Conservation (phyloP, 1,140 invertebrate genomes). For the Oedothorax gibbosus region DNA sequence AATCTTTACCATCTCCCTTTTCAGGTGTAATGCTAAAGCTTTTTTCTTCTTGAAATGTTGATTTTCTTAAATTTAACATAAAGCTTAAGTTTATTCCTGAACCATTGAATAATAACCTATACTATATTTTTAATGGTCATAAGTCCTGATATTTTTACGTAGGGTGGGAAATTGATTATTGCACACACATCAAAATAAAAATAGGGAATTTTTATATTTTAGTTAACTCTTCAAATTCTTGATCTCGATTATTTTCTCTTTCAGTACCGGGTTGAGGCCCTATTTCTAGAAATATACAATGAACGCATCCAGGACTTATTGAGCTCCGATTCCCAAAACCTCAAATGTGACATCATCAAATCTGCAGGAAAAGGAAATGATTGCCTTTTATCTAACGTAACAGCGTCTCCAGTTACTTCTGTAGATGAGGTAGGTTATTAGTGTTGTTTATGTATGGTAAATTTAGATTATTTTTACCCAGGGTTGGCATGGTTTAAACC, state of each 20-base stretch:
- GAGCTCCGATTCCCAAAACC: background rate
- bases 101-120: too few relatives aligned
- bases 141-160: too few relatives aligned
- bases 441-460: background rate
- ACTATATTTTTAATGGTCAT: too few relatives aligned
- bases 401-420: conserved; percentile 40
- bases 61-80: too few relatives aligned
- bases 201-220: background rate
- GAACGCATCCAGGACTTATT: conserved; percentile 86
- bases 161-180: too few relatives aligned
- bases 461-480: background rate
- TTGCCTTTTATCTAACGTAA: conserved; percentile 55
- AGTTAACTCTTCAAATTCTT: background rate
- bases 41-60: too few relatives aligned
- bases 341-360: conserved; percentile 78
- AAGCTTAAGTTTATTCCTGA: too few relatives aligned
- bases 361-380: conserved; percentile 73
- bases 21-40: too few relatives aligned
- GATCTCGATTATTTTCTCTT: conserved; percentile 68
- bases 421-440: conserved; percentile 29
- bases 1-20: too few relatives aligned
- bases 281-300: conserved; percentile 91
- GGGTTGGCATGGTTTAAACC: conserved; percentile 1
- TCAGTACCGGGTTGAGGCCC: conserved; percentile 83
- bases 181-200: too few relatives aligned